Base-by-base conservation (phyloP, 2,888 invertebrate genomes). In the Drosophila vallismaia region DNA sequence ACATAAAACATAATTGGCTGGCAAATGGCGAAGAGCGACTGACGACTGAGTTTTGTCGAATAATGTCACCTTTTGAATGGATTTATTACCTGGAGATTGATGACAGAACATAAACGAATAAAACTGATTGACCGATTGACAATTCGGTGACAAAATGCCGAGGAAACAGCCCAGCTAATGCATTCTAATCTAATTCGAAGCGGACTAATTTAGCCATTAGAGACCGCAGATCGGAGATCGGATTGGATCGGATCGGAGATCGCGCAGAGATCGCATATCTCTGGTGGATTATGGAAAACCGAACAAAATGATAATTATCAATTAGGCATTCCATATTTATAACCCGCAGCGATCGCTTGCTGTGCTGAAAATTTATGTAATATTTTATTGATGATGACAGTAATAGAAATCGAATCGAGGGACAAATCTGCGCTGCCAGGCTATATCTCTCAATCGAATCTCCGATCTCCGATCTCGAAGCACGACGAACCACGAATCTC, bases 271-370 rank as follows among this genome's bases (percentile, higher is more conserved):
- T 60, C 48, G 31, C 28, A 62, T 28, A 60, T 62, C 62, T 50
- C 44, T 19, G 5, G 36, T 63, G 36, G 31, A 62, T 64, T 64
- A 64, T 63, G 64, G 64, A 63, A 64, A 64, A 46, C 38, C 45
- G 26, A 75, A 85, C 82, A 76, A 82, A 81, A 77, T 77, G 80
- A 79, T 88, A 79, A 85, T 82, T 82, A 88, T 86, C 85, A 86
- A 85, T 88, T 86, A 89, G 82, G 87, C 84, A 89, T 88, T 88
- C 86, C 85, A 83, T 78, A 79, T 77, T 74, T 54, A 83, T 83
- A 80, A 74, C 64, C 50, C 24, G 45, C 28, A 14, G 38, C 36
- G 54, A 38, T 38, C 56, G 50, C 51, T 58, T 45, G 46, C 63
- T 59, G 51, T 63, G 71, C 63, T 70, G 60, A 50, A 79, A 86